phyloP scores from a whole-genome alignment of 2,888 invertebrate genomes.

The Labia minor region DNA sequence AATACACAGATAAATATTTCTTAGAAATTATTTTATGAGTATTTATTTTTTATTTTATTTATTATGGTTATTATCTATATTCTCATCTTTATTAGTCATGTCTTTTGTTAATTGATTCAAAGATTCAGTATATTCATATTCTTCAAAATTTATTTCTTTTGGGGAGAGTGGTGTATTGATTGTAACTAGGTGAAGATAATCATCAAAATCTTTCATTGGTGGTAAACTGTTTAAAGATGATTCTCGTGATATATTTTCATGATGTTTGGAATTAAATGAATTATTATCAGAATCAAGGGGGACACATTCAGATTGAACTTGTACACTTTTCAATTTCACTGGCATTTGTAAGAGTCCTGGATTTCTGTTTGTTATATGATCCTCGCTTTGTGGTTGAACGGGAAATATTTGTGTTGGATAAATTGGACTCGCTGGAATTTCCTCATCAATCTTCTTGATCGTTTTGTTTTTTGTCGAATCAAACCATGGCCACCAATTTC shows the following conservation, averaged over 20 bases:
- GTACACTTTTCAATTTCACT: background rate
- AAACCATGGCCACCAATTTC: background rate
- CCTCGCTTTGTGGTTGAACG: background rate
- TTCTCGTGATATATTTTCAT: background rate
- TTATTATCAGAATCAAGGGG: too few relatives aligned
- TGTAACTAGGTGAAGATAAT: constrained; percentile 29
- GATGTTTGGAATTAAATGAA: too few relatives aligned
- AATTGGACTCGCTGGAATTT: background rate
- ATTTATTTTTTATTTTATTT: too few relatives aligned
- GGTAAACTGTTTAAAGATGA: constrained; percentile 23
- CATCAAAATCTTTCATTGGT: constrained; percentile 26
- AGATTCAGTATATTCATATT: too few relatives aligned
- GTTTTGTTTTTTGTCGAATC: background rate
- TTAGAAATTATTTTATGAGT: too few relatives aligned
- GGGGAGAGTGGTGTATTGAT: constrained; percentile 33
- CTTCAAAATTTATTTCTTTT: constrained; percentile 37
- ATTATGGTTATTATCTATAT: too few relatives aligned
- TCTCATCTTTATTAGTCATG: too few relatives aligned
- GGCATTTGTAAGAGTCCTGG: background rate
- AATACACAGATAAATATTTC: too few relatives aligned
- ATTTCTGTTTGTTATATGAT: too few relatives aligned
- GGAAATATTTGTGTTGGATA: background rate
- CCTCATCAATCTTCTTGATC: background rate
- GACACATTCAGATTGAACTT: background rate
- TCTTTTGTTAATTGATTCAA: too few relatives aligned